phyloP scores from a whole-genome alignment of 2,888 invertebrate genomes.

The Calameuta filiformis region DNA sequence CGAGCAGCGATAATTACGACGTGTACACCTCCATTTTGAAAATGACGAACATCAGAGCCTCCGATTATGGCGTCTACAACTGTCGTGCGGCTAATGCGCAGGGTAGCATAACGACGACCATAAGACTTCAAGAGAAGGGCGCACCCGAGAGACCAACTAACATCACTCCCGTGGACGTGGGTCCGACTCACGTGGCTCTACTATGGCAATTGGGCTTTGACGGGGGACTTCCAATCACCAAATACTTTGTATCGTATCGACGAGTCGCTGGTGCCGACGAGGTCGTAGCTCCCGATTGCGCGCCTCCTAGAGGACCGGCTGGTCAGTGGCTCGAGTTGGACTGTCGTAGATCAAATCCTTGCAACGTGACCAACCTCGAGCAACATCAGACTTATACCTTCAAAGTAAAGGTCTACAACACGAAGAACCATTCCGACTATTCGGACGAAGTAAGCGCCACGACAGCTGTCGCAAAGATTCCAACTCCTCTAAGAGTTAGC shows the following conservation, averaged over 20 bases:
- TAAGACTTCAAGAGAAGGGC: conserved; percentile 86
- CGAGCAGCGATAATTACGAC: conserved; percentile 85
- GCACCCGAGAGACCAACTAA: conserved; percentile 86
- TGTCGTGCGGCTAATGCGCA: conserved; percentile 88
- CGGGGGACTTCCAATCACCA: conserved; percentile 87
- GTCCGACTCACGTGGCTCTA: conserved; percentile 82
- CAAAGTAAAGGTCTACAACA: conserved; percentile 90
- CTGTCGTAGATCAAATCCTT: conserved; percentile 87
- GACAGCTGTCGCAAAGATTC: conserved; percentile 87
- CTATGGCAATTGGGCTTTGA: conserved; percentile 92
- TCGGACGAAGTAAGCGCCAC: conserved; percentile 85
- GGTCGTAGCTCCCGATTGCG: conserved; percentile 73
- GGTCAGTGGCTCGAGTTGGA: conserved; percentile 85
- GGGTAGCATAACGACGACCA: conserved; percentile 80
- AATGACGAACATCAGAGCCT: conserved; percentile 79
- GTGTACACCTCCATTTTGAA: conserved; percentile 83
- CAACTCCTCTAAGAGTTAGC: conserved; percentile 82
- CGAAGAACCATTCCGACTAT: conserved; percentile 87
- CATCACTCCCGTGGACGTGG: conserved; percentile 78
- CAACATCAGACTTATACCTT: conserved; percentile 89
- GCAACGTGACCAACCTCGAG: conserved; percentile 86
- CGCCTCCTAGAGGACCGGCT: conserved; percentile 70
- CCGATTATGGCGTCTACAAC: conserved; percentile 92
- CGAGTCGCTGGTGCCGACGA: conserved; percentile 75
- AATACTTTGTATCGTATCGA: conserved; percentile 87